Percentiles rank a stretch among this genome's conserved stretches.
These are phyloP conservation scores for Manacus vitellinus DNA, from an alignment of 2,113 vertebrate genomes.

Conservation along the genomic window DNA sequence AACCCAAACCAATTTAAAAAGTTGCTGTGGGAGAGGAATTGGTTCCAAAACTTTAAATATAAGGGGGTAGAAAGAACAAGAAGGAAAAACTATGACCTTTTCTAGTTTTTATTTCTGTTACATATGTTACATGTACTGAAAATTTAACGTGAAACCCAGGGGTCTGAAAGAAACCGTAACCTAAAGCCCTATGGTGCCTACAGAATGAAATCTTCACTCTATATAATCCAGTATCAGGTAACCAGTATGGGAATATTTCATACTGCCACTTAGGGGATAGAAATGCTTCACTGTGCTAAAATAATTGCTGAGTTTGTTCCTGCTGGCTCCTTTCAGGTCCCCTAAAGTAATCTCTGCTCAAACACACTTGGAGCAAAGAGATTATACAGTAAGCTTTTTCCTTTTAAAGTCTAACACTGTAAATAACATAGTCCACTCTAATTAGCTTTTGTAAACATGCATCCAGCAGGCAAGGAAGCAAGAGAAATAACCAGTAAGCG, in stretches of 20 bases:
- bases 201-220: background rate
- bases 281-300: background rate
- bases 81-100: background rate
- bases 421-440: slow-evolving; percentile 37
- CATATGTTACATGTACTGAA: background rate
- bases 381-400: slow-evolving; percentile 24
- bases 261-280: background rate
- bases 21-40: background rate
- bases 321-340: background rate
- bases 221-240: background rate
- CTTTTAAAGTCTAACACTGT: background rate
- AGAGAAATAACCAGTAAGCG: background rate
- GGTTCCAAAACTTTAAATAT: background rate
- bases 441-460: slow-evolving; percentile 25
- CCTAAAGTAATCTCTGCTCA: background rate
- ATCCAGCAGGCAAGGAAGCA: background rate
- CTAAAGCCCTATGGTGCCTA: background rate
- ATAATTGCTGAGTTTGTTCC: background rate
- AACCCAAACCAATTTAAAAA: background rate
- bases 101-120: background rate
- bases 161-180: background rate
- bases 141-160: background rate
- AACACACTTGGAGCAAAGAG: background rate
- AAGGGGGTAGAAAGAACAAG: background rate
- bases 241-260: background rate